Evolutionary conservation across 2,797 vertebrate species (phyloP).

Genomic region (Neoniphon sammara): DNA sequence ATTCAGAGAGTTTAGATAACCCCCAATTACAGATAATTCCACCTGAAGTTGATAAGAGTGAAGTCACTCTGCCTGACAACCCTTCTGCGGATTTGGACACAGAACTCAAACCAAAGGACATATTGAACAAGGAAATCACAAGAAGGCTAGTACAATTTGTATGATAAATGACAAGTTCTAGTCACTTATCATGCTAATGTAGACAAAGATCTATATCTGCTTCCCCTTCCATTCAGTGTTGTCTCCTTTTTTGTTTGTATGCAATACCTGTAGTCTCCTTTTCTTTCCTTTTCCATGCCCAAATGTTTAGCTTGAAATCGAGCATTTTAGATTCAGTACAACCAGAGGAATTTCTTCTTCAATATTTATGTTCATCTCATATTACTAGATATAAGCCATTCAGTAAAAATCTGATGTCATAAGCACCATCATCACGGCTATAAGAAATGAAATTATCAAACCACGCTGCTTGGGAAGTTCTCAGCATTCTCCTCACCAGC

Average conservation of each 20-base stretch:
- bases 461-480: slow-evolving; percentile 8
- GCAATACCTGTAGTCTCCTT: not conserved
- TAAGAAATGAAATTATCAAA: slow-evolving; percentile 15
- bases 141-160: slow-evolving; percentile 91
- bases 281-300: slow-evolving; percentile 16
- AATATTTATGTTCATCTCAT: not conserved
- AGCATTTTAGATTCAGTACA: not conserved
- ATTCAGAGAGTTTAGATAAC: slow-evolving; percentile 61
- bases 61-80: slow-evolving; percentile 35
- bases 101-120: slow-evolving; percentile 66
- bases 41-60: slow-evolving; percentile 51
- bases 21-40: slow-evolving; percentile 50
- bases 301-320: not conserved
- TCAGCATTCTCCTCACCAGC: slow-evolving; percentile 21
- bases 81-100: slow-evolving; percentile 48
- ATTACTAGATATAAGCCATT: slow-evolving; percentile 8
- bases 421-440: not conserved
- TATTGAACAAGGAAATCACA: slow-evolving; percentile 68
- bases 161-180: slow-evolving; percentile 86
- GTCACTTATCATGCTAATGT: slow-evolving; percentile 86
- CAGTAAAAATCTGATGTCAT: slow-evolving; percentile 1
- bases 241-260: slow-evolving; percentile 8
- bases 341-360: not conserved
- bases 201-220: slow-evolving; percentile 25
- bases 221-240: slow-evolving; percentile 1